Base-by-base conservation (phyloP, 2,888 invertebrate species). In the Pristionchus japonicus region DNA sequence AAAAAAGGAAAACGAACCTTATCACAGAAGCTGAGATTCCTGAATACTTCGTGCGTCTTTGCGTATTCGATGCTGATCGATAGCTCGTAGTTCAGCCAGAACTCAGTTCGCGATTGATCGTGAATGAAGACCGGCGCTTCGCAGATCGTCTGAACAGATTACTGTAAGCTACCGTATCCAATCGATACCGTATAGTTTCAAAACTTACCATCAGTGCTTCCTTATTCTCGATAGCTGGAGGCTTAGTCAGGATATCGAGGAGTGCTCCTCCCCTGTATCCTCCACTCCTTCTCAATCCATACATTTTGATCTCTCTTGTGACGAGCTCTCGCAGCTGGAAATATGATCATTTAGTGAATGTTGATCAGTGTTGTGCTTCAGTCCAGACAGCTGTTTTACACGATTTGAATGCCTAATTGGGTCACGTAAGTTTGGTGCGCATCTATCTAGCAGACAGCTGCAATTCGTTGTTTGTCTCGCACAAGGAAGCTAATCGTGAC, bases 1-100 rank as follows among this genome's bases (percentile, higher is more conserved):
- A 34, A 31, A 7, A 67, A 67, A 11, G 1, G 34, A 74, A 37
- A 37, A 3, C 23, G 37, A 20, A 77, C 85, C 85, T 85, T 85
- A 85, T 85, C 85, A 40, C 61, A 85, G 43, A 85, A 85, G n/a
- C 43, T 47, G 47, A 85, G 85, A 64, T 85, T 61, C 43, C 85
- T 85, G 43, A 85, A 85, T 15, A 85, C 85, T 23, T 34, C 61
- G 31, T 85, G 85, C 15, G 85, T 85, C 13, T 85, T 85, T 0
- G 64, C 64, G 17, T 64, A 85, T 85, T 85, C 85, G 64, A 85
- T 85, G 43, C 61, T 47, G 31, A 85, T 85, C 17, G 85, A 61
- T 0, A 85, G 47, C 31, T 85, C 85, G 43, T 64, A 85, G 64
- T 85, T 85, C 61, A 85, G 31, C 61, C 61, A 85, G 64, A 52